Evolutionary conservation across 2,797 vertebrate species (phyloP).

Genomic region (Cephalopachus bancanus): DNA sequence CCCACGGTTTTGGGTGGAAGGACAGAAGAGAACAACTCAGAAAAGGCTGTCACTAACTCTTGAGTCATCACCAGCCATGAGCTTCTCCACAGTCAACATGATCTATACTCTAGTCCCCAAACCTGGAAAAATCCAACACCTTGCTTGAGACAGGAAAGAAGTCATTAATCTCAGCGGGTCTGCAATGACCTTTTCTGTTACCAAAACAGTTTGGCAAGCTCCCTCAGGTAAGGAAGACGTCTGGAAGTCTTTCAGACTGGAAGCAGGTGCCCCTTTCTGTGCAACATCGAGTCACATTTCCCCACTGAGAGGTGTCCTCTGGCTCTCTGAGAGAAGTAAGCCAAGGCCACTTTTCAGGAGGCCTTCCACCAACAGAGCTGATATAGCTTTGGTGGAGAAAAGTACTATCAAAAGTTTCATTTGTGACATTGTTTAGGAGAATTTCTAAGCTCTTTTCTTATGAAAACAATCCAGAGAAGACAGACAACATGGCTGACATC

Average conservation of each 20-base stretch:
- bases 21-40: not conserved
- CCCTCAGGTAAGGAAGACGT: not conserved
- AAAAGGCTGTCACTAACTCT: not conserved
- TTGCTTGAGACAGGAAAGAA: constrained; percentile 9
- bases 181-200: not conserved
- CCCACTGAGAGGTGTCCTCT: not conserved
- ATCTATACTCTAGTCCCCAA: not conserved
- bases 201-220: constrained; percentile 31
- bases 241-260: not conserved
- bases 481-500: not conserved
- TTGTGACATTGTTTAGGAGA: not conserved
- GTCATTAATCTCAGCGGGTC: constrained; percentile 61
- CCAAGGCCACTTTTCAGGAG: not conserved
- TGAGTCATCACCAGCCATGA: not conserved
- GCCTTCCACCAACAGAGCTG: not conserved
- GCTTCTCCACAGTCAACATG: not conserved
- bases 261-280: not conserved
- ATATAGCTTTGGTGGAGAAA: not conserved
- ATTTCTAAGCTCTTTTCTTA: constrained; percentile 34
- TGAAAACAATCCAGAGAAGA: not conserved
- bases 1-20: not conserved
- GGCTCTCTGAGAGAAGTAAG: constrained; percentile 36
- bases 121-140: not conserved
- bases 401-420: not conserved
- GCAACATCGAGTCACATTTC: constrained; percentile 22